These are phyloP conservation scores for Forpus xanthops DNA, from an alignment of 2,797 vertebrate species.

Conservation along the genomic window DNA sequence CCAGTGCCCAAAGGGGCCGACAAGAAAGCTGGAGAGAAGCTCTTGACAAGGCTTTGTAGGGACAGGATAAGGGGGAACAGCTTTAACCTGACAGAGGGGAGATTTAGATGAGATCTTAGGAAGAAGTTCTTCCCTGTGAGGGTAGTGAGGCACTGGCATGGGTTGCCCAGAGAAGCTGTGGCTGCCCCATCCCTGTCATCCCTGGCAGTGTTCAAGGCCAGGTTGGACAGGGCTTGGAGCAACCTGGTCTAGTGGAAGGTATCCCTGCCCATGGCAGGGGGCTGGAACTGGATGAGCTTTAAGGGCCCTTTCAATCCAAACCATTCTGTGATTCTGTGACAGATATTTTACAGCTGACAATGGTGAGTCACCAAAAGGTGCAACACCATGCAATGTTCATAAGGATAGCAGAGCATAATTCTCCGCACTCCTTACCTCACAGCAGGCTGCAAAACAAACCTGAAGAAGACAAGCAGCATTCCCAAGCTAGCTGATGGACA, in stretches of 20 bases:
- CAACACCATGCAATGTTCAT: not conserved
- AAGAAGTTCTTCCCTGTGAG: not conserved
- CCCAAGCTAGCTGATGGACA: not conserved
- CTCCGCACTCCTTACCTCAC: not conserved
- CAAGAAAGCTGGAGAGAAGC: not conserved
- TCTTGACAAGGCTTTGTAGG: not conserved
- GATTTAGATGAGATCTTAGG: not conserved
- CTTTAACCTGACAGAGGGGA: not conserved
- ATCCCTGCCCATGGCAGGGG: not conserved
- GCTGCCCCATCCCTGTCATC: not conserved
- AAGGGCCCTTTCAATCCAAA: not conserved
- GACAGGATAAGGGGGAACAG: not conserved
- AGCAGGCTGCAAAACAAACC: not conserved
- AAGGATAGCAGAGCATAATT: not conserved
- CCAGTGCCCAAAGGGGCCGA: not conserved
- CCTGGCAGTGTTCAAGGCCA: not conserved
- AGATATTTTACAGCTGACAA: not conserved
- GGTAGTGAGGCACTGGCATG: not conserved
- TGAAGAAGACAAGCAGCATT: not conserved
- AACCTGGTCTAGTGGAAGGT: not conserved
- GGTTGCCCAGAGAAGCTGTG: not conserved
- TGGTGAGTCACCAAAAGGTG: not conserved
- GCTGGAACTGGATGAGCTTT: not conserved
- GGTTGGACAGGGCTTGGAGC: not conserved
- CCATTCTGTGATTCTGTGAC: not conserved